Base-by-base conservation (phyloP, 2,113 vertebrate genomes). In the Malaclemys terrapin region DNA sequence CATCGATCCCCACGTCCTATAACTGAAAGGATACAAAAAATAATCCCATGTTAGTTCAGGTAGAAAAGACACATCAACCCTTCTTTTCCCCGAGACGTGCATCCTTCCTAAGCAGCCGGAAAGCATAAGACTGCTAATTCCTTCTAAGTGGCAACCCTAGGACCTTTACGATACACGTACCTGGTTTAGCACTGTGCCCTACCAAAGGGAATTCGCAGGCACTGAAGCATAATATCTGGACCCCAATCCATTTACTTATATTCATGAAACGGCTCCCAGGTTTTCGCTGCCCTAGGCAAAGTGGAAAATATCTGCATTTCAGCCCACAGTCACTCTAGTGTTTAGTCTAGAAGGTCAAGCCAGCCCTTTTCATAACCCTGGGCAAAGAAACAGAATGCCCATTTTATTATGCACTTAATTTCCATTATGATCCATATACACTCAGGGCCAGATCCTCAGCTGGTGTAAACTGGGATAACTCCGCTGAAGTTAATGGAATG, bases 71-170 rank as follows among this genome's bases (percentile, higher is more conserved):
- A 45, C 22, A 11, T 75, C 22, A 42, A 22, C 20, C 38, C 10
- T 75, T 92, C 6, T 31, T 91, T 24, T 85, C 79, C 93, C 84
- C 78, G 92, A 45, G 54, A 93, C 93, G 91, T 91, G 85, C 94
- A 95, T 94, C 25, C 89, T 94, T 78, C 35, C 49, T 72, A 89
- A 93, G 87, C 80, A 84, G 49, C 27, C 1, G 6, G 54, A 69
- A 85, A 42, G 95, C 81, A 69, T 0, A 6, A 72, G 91, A 20
- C 49, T 80, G 87, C 25, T 56, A 62, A 24, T 38, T 4, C 0
- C 57, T 53, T 57, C 87, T 91, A 87, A 49, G 38, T 86, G 72
- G 57, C 62, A 29, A 29, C 3, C 38, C 45, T 45, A 94, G 85
- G 62, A 69, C 35, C 84, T 94, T 65, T 82, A 85, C 75, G 76